A percentile compares a stretch with the other conserved stretches of the same genome.
Evolutionary conservation across 2,113 vertebrate genomes (phyloP).

Genomic region (Silurus meridionalis): DNA sequence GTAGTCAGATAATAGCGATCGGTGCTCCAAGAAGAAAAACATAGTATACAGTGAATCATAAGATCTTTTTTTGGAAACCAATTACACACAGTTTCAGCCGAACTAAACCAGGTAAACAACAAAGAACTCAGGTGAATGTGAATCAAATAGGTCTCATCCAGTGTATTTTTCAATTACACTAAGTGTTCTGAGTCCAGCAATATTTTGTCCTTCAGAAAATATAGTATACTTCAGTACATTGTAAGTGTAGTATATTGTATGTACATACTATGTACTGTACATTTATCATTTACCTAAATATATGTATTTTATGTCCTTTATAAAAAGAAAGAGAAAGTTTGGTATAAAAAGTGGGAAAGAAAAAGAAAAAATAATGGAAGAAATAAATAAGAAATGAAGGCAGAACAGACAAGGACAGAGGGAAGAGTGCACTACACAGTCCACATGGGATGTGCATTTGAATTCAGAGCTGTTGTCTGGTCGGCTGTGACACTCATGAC

Average conservation of each 20-base stretch:
- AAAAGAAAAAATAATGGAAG: not conserved
- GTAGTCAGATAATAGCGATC: not conserved
- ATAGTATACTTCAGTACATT: not conserved
- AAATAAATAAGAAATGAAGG: not conserved
- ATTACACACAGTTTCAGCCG: not conserved
- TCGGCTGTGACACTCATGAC: not conserved
- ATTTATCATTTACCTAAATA: not conserved
- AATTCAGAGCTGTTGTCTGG: not conserved
- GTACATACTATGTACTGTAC: not conserved
- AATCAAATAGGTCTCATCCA: not conserved
- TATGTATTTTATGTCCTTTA: not conserved
- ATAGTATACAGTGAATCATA: not conserved
- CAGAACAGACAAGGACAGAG: not conserved
- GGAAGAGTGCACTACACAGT: not conserved
- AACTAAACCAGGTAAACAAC: not conserved
- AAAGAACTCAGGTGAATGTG: not conserved
- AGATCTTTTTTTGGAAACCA: not conserved
- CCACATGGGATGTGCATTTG: not conserved
- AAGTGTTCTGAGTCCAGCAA: not conserved
- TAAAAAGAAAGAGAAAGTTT: not conserved
- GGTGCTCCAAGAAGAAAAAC: not conserved
- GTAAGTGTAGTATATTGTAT: not conserved
- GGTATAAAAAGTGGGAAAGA: not conserved
- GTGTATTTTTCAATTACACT: not conserved
- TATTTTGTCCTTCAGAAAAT: not conserved